Base-by-base conservation (phyloP, 2,113 vertebrate species). In the Dicerorhinus sumatrensis region DNA sequence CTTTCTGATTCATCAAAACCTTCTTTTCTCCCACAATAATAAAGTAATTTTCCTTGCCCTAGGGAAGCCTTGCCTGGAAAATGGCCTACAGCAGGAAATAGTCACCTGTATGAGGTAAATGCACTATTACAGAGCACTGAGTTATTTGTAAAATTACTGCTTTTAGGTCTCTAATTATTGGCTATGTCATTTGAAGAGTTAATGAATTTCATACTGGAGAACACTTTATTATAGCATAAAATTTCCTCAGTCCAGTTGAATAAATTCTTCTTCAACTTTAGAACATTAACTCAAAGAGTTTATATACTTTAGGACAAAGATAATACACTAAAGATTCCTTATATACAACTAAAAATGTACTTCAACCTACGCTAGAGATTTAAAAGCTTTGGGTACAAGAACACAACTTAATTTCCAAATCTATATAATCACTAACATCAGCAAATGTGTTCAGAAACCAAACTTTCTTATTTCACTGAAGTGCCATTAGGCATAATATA, bases 151-250 rank as follows among this genome's bases (percentile, higher is more conserved):
- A 95, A 84, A 92, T 92, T 82, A 87, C 33, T 29, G 48, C 31
- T 95, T 93, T 69, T 90, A 92, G 42, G 27, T 94, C 87, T 92
- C 92, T 97, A 96, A 89, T 93, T 82, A 48, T 54, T 92, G 69
- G 39, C 48, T 60, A 42, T 20, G 17, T 84, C n/a, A 5, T 94
- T 62, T 91, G 56, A 97, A 70, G 33, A 95, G 36, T 90, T 86
- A 91, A 88, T 65, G 13, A 87, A 95, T 72, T 93, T 81, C 14
- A 58, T 72, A 88, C n/a, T 63, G 29, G 39, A 88, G 42, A 91
- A 97, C 10, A 75, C 20, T 81, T 69, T 81, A 80, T 81, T 81
- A 92, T 3, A 82, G 10, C 6, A 65, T 25, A 46, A 81, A 94
- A 89, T 76, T 70, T 93, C n/a, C 13, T 51, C 62, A 89, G 54